Evolutionary conservation across 2,113 vertebrate species (phyloP).

Genomic region (Gnathonemus longibarbis): DNA sequence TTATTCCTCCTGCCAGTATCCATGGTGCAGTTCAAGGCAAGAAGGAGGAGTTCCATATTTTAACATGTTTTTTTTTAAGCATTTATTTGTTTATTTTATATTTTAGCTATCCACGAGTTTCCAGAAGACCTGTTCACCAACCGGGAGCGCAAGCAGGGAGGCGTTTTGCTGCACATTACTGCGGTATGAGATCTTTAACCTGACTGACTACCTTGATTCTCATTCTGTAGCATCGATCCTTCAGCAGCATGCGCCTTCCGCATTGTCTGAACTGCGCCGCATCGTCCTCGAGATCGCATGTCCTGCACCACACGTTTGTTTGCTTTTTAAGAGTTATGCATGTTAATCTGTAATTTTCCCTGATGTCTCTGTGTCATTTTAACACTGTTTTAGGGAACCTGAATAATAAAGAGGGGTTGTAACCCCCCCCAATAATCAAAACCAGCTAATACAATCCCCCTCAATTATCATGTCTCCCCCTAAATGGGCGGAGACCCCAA

Average conservation of each 20-base stretch:
- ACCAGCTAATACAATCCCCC: no score
- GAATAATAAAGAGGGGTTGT: not conserved
- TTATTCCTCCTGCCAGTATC: not conserved
- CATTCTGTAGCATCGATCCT: not conserved
- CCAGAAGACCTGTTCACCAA: conserved; percentile 77
- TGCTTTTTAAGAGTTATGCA: not conserved
- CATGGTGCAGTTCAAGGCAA: not conserved
- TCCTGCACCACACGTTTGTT: not conserved
- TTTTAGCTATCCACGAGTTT: conserved; percentile 79
- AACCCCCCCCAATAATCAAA: no score
- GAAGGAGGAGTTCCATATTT: not conserved
- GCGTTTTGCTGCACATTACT: conserved; percentile 70
- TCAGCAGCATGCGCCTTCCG: not conserved
- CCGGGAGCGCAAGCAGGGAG: conserved; percentile 67
- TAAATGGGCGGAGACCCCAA: no score
- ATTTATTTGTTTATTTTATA: conserved; percentile 31
- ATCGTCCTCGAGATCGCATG: not conserved
- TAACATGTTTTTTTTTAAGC: not conserved
- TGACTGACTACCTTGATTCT: not conserved
- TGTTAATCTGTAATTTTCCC: not conserved
- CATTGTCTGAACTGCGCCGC: not conserved
- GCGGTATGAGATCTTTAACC: conserved; percentile 57
- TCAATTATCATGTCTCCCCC: no score
- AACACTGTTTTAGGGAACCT: not conserved
- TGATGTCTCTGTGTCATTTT: not conserved